A percentile compares a stretch with the other conserved stretches of the same genome.
These are phyloP conservation scores for Eulemur rufifrons DNA, from an alignment of 2,113 vertebrate genomes.

Conservation along the genomic window DNA sequence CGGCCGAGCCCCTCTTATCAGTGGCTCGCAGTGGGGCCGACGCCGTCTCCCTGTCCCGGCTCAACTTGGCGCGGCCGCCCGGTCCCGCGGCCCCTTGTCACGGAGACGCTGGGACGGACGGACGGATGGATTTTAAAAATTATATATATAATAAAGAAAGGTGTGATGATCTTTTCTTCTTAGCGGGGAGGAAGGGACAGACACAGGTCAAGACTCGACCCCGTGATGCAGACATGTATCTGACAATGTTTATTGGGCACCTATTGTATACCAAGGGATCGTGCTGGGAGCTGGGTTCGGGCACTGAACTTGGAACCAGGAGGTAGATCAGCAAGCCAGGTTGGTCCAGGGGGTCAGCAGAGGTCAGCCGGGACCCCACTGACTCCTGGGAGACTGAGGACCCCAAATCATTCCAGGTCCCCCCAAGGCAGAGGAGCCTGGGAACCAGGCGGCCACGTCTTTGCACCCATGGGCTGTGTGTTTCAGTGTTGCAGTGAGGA, in stretches of 20 bases:
- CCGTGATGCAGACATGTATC: neutral
- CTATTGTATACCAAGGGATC: neutral
- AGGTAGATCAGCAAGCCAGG: neutral
- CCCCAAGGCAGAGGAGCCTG: neutral
- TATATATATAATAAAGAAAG: neutral
- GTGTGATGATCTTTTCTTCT: slow-evolving; percentile 68
- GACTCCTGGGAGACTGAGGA: neutral
- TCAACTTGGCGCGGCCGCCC: slow-evolving; percentile 69
- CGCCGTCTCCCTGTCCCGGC: slow-evolving; percentile 75
- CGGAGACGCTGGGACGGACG: slow-evolving; percentile 21
- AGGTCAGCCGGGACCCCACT: accelerated
- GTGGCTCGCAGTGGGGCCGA: slow-evolving; percentile 86
- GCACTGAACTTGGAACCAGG: neutral
- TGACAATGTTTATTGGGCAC: neutral
- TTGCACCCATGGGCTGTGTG: accelerated
- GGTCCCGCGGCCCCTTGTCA: slow-evolving; percentile 38
- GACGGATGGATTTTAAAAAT: slow-evolving; percentile 46
- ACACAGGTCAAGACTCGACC: neutral
- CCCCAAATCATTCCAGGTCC: neutral
- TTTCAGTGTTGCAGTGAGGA: neutral
- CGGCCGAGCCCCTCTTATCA: slow-evolving; percentile 89
- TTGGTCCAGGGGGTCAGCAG: neutral
- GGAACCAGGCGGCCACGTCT: accelerated
- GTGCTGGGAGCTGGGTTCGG: neutral
- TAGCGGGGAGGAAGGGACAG: neutral